These are phyloP conservation scores for Furcifer pardalis DNA, from an alignment of 2,797 vertebrate genomes.

Conservation along the genomic window DNA sequence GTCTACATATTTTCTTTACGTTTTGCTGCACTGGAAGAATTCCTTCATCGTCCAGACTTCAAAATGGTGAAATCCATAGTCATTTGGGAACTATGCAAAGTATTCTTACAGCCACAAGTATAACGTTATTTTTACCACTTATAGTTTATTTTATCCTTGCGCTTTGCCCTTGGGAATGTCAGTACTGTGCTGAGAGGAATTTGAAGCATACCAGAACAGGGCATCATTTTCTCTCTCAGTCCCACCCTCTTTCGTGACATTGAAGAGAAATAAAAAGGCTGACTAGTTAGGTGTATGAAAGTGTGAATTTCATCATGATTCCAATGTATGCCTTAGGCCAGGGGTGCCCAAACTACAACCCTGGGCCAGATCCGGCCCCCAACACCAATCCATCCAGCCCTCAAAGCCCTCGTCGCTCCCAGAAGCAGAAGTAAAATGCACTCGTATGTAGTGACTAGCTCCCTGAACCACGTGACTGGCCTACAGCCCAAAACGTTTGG, in stretches of 20 bases:
- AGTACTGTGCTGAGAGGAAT: slow-evolving; percentile 7
- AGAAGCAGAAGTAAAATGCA: too few species aligned
- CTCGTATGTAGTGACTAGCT: too few species aligned
- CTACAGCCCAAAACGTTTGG: too few species aligned
- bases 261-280: slow-evolving; percentile 47
- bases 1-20: background rate
- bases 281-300: slow-evolving; percentile 14
- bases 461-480: too few species aligned
- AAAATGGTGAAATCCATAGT: slow-evolving; percentile 54
- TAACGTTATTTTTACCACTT: slow-evolving; percentile 38
- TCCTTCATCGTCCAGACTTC: slow-evolving; percentile 52
- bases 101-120: slow-evolving; percentile 60
- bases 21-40: slow-evolving; percentile 51
- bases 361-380: too few species aligned
- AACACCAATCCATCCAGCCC: too few species aligned
- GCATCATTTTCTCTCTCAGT: slow-evolving; percentile 3
- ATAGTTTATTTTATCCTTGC: slow-evolving; percentile 32
- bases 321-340: slow-evolving; percentile 44
- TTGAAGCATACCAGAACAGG: slow-evolving; percentile 45
- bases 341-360: too few species aligned
- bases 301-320: slow-evolving; percentile 24
- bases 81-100: slow-evolving; percentile 67
- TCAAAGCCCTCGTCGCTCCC: too few species aligned
- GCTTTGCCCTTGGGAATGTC: slow-evolving; percentile 41
- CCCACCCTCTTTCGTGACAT: slow-evolving; percentile 45